Base-by-base conservation (phyloP, 2,888 invertebrate species). In the Cylindroiulus punctatus region DNA sequence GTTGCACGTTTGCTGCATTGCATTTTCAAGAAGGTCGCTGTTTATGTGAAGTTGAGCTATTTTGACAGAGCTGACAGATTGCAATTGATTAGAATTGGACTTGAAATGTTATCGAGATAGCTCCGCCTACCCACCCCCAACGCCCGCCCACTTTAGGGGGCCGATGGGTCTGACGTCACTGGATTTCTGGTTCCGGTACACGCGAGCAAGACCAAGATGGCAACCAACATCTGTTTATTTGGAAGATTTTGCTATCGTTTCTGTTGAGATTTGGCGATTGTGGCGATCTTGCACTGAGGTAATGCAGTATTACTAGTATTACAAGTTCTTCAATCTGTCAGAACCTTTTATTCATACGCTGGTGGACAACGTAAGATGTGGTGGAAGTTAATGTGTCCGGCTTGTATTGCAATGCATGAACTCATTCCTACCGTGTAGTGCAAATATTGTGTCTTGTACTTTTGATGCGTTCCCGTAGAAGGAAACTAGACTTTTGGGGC, bases 141-240 rank as follows among this genome's bases (percentile, higher is more conserved):
- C 12, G 4, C 44, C 44, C 12, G 44, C 1, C 14, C 4, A 1
- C 12, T 44, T 12, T 44, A 8, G 44, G 12, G 44, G 44, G 44
- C 4, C 14, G n/a, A 44, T 44, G 44, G 12, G 12, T 5, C n/a
- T 65, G 65, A 65, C 26, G 65, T 65, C 65, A 65, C 26, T 10
- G 22, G 14, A 30, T 32, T 76, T 76, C 76, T 17, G 17, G 14
- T 76, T 76, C 76, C 76, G 76, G 76, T 76, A 76, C 76, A 76
- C 76, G 76, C 76, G 76, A 76, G 76, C 76, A 76, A 76, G 76
- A 76, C 30, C 76, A 76, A 76, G 30, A 76, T 76, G 76, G 76
- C 76, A 17, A 8, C 30, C 10, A 76, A 76, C 76, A 76, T 76
- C 76, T 76, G 76, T 76, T 30, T 32, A 30, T 76, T 76, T 14